Evolutionary conservation across 1,140 invertebrate species (phyloP), one percentile per base, ranked within the genome.

Genomic region (Drosophila santomea): DNA sequence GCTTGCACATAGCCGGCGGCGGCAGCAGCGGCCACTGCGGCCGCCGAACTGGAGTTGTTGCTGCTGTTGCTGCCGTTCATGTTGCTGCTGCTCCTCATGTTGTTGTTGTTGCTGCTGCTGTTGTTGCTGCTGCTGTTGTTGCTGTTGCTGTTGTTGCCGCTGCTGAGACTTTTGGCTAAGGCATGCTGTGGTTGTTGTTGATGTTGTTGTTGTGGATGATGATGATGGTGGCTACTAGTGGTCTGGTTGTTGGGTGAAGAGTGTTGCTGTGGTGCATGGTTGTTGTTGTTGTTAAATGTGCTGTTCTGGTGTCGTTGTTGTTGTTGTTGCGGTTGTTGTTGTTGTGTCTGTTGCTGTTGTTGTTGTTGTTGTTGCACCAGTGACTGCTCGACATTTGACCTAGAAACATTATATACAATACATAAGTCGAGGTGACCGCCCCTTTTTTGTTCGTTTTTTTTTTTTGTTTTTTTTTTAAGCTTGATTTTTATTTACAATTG

Each of bases 331-430:
- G 51, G 63, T 51, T 88, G 83, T 74, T 88, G 83, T 74, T 61
- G 69, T 78, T 54, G 74, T 45, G 35, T 67, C 62, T 63, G 81
- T 69, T 74, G 69, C 28, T 77, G 74, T 75, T 81, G 38, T 14
- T 36, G 78, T 63, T 73, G 74, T 73, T 83, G 81, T 78, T 89
- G 84, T 90, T 89, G 84, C 80, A 88, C 77, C 88, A 91, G 76
- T 83, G 88, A 79, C 80, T 90, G 89, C 88, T 92, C 91, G 91
- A 91, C 80, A 92, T 90, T 91, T 75, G 86, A 92, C 91, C 91
- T 92, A 92, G 91, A 92, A 92, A 92, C 91, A 92, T 92, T 92
- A 92, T 92, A 88, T 78, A 86, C 64, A 85, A 80, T 62, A 75
- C 60, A 72, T 71, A 79, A 68, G 83, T 85, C 79, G 74, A 44